phyloP scores from a whole-genome alignment of 2,797 vertebrate species.

The Enteromius treurensis region DNA sequence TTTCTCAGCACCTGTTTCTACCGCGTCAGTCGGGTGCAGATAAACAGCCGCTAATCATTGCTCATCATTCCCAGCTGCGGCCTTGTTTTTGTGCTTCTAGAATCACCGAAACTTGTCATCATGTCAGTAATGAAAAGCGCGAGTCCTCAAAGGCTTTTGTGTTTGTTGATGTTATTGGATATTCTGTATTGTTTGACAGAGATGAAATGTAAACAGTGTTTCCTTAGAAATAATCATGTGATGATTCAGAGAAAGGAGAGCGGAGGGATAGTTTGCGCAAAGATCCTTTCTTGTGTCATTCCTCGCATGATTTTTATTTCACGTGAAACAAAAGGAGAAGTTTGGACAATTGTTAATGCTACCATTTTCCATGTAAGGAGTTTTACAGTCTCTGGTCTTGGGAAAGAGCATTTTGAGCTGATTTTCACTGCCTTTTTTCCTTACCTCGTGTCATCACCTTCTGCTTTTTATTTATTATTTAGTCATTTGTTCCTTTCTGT shows the following conservation, averaged over 20 bases:
- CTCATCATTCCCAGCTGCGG: neutral
- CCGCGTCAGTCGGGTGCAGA: neutral
- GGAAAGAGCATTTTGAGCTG: neutral
- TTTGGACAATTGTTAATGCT: neutral
- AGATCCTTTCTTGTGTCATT: neutral
- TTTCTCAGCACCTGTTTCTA: slow-evolving; percentile 17
- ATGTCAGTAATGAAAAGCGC: slow-evolving; percentile 8
- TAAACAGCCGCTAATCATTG: neutral
- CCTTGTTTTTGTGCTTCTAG: neutral
- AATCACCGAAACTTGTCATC: slow-evolving; percentile 5
- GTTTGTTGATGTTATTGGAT: slow-evolving; percentile 1
- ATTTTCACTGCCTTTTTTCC: neutral
- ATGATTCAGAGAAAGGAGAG: neutral
- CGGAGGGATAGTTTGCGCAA: neutral
- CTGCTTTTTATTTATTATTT: neutral
- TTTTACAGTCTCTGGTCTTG: neutral
- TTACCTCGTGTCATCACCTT: neutral
- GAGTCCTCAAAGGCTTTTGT: neutral
- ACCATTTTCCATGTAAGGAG: neutral
- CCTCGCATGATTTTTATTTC: neutral
- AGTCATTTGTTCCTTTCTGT: slow-evolving; percentile 28
- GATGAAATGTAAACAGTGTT: neutral
- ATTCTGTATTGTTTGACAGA: neutral
- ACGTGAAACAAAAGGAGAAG: neutral
- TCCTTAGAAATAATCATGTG: neutral